Base-by-base conservation (phyloP, 2,113 vertebrate species). In the Oncorhynchus masou region DNA sequence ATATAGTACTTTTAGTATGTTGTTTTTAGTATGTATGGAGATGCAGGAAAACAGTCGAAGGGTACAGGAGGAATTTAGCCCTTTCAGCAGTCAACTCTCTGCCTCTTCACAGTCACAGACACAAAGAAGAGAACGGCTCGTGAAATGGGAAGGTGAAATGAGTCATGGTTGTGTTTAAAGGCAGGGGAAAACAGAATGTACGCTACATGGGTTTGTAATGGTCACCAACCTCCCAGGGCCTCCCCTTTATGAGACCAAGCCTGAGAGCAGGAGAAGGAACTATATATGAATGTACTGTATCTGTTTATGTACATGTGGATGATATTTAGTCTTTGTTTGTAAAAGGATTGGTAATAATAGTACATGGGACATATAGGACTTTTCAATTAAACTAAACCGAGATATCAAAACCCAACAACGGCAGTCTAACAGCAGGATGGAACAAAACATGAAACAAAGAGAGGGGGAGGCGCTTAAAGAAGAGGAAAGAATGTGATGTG, bases 101-200 rank as follows among this genome's bases (percentile, higher is more conserved):
- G 66, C 27, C 25, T 68, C 39, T 71, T 15, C 11, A 20, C 25
- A 29, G 11, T 57, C 59, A 15, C 13, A 45, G 13, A 27, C 59
- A 7, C 19, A 62, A 6, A 74, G 39, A 24, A n/a, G 16, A 64
- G 57, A 39, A 51, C 49, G 74, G 70, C 34, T 76, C 59, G 45
- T 68, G 70, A 73, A 70, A 79, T 79, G 72, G 66, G 57, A 64
- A 79, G 49, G 19, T 27, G 24, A 68, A 16, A 69, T 62, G 71
- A 70, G 5, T 73, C 20, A 9, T 27, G n/a, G 59, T 62, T 75
- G 25, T 62, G 72, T 82, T 84, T 27, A 75, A 16, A 70, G 39
- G 20, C 73, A 31, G 72, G 54, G 2, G 13, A 25, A 68, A 31
- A 29, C n/a, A 57, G 54, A 79, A 54, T 34, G n/a, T 34, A 15